Percentiles rank a stretch among this genome's conserved stretches.
Evolutionary conservation across 2,113 vertebrate species (phyloP).

Genomic region (Xiphorhynchus elegans): DNA sequence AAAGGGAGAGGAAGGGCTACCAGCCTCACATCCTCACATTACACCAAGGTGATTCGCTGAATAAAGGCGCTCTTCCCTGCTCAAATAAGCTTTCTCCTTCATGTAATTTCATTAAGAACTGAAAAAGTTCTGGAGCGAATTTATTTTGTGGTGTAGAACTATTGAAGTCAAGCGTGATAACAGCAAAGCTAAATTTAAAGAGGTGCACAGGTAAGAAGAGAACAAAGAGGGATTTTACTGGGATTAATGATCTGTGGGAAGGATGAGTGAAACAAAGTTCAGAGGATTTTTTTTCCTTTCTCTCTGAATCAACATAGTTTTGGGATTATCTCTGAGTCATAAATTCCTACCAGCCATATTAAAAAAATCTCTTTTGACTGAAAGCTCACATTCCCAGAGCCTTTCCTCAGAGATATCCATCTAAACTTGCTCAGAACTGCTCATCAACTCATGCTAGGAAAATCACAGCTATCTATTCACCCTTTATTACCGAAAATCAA

Average conservation of each 20-base stretch:
- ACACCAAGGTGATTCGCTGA: neutral
- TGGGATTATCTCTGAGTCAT: slow-evolving; percentile 27
- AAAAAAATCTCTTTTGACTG: neutral
- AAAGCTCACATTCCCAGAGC: neutral
- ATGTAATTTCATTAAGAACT: neutral
- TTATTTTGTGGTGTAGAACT: neutral
- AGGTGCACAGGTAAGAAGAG: neutral
- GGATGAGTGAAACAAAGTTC: neutral
- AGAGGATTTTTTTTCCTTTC: neutral
- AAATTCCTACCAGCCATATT: neutral
- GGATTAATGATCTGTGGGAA: neutral
- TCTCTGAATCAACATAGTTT: neutral
- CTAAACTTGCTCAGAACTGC: neutral
- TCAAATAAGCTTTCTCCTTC: neutral
- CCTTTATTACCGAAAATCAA: neutral
- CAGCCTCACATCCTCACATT: neutral
- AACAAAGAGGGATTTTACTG: neutral
- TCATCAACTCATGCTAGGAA: neutral
- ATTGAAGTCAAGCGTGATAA: neutral
- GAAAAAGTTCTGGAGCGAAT: neutral
- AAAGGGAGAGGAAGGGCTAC: neutral
- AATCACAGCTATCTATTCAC: neutral
- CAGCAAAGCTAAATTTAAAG: neutral
- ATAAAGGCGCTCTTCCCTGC: neutral
- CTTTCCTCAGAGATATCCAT: neutral